These are phyloP conservation scores for Sebastes iracundus DNA, from an alignment of 2,797 vertebrate genomes.

Conservation along the genomic window DNA sequence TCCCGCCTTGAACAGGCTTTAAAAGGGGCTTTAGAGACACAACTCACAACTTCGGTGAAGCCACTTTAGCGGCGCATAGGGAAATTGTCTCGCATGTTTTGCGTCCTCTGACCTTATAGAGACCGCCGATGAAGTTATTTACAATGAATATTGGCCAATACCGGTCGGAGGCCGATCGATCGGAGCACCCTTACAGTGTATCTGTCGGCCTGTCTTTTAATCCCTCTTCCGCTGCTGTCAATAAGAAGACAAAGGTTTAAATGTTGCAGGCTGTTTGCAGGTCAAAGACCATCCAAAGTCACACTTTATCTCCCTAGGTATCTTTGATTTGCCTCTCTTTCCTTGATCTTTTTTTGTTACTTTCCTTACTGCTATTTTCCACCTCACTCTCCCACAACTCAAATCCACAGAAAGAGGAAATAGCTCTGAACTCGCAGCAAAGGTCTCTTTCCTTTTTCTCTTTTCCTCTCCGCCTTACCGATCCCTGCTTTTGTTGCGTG, in stretches of 20 bases:
- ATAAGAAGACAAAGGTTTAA: constrained; percentile 45
- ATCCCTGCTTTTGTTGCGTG: constrained; percentile 71
- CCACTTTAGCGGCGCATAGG: not conserved
- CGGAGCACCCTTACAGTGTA: not conserved
- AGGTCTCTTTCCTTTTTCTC: constrained; percentile 23
- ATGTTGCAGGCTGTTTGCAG: constrained; percentile 31
- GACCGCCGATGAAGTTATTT: not conserved
- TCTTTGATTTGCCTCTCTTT: constrained; percentile 14
- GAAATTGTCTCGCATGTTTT: not conserved
- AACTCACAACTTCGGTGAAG: not conserved
- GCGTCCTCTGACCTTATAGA: not conserved
- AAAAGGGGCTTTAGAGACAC: not conserved
- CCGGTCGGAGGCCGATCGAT: not conserved
- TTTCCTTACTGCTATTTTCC: not conserved
- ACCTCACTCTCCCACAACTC: not conserved
- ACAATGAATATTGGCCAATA: not conserved
- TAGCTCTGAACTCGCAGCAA: constrained; percentile 15
- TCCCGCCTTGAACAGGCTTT: too few species aligned
- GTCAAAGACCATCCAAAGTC: constrained; percentile 42
- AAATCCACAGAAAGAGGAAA: constrained; percentile 29
- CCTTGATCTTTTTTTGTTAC: not conserved
- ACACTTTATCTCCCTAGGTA: constrained; percentile 16
- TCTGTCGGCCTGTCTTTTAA: constrained; percentile 18
- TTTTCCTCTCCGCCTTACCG: constrained; percentile 18
- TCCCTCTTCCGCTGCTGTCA: constrained; percentile 17